Evolutionary conservation across 2,113 vertebrate genomes (phyloP), one percentile per base, ranked within the genome.

Genomic region (Heloderma charlesbogerti): DNA sequence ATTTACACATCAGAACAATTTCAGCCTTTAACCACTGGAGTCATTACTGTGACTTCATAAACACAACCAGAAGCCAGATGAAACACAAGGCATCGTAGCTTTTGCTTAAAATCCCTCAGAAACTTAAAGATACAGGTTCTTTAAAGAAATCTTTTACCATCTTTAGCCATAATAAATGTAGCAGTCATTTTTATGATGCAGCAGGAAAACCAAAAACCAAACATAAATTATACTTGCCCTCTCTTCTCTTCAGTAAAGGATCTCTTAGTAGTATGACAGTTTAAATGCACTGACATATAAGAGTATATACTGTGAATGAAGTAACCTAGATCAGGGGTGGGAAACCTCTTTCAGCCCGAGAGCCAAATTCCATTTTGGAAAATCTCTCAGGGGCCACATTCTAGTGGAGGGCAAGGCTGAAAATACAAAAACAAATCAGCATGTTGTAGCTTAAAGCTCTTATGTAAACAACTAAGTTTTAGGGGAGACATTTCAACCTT

Each of bases 61-160:
- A 86, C 31, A 88, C 34, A 74, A 1, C 25, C 0, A 0, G 84
- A 63, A 89, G 69, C 34, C 40, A 45, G 13, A 34, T 37, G 27
- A 88, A 91, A 69, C 43, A 81, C 6, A 29, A 43, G 27, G 7
- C 31, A 4, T 7, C 74, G 57, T 34, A 91, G 75, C 25, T 43
- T 71, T 88, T 87, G 78, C 78, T 74, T 89, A 92, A 87, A 92
- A 45, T 78, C 86, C 63, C 91, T 40, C 90, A 51, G 67, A 93
- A 91, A 69, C 82, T 92, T 71, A 81, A 72, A 89, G 82, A 75
- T 3, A 71, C 29, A 83, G 88, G 79, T 54, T 88, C 88, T 48
- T 92, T 60, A 54, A 87, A 94, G 87, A 87, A 94, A 78, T 92
- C 66, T 45, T 83, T 63, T 37, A 45, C 78, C 90, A 88, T 89